Evolutionary conservation across 2,797 vertebrate genomes (phyloP), one percentile per base, ranked within the genome.

Genomic region (Coregonus ussuriensis): DNA sequence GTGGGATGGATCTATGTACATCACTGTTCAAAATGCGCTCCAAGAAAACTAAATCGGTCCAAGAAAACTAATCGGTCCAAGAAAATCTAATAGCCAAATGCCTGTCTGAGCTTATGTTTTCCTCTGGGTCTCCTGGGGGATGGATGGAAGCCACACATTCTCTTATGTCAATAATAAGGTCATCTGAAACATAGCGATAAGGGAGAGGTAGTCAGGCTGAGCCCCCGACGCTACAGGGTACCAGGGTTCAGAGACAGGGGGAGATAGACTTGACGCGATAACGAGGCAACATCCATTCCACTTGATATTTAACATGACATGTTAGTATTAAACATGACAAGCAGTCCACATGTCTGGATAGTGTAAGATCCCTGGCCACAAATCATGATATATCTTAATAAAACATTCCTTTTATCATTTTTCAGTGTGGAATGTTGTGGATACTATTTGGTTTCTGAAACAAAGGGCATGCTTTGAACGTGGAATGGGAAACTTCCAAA

Each of bases 61-160:
- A 63, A 63, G 59, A 63, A 62, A 47, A 47, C 59, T 13, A 25
- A 25, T 11, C 5, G 59, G 21, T 18, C 25, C 59, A 63, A 47
- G 59, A 25, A 63, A 63, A 63, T 21, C 59, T 63, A 18, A 63
- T 63, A 1, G n/a, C 7, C 21, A 25, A 63, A 63, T 63, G n/a
- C 21, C n/a, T 63, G 59, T 63, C 59, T 63, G 59, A 63, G 59
- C 21, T 4, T 25, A 63, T 63, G 59, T 63, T 63, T 63, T 63
- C 59, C 59, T 63, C 21, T 25, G 59, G 21, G 1, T 63, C 25
- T 25, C 21, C 2, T 25, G 25, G 41, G 9, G n/a, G 21, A 63
- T 3, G 4, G 59, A 13, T 18, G 56, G 56, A n/a, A 59, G 5
- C 56, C 6, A 9, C 56, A 59, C 56, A n/a, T n/a, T 59, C 56